These are phyloP conservation scores for Echinometra lucunter DNA, from an alignment of 53 echinoderm and acorn worm genomes.

Conservation along the genomic window DNA sequence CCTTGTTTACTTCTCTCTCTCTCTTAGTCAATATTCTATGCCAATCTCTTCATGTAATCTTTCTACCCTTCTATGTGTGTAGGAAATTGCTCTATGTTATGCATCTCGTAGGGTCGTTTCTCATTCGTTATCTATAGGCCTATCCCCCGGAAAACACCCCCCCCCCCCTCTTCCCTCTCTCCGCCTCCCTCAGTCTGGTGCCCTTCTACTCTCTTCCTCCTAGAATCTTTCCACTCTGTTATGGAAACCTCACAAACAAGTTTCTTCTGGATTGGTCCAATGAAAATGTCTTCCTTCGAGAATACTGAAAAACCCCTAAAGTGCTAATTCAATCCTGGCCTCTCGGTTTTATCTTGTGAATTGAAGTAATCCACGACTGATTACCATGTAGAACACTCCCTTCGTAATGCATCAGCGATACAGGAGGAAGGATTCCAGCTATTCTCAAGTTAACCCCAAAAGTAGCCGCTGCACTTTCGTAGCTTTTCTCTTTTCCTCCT, in stretches of 20 bases:
- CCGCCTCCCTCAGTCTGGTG: background rate
- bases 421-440: background rate
- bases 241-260: slow-evolving; percentile 6
- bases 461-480: slow-evolving; percentile 26
- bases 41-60: background rate
- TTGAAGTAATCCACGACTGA: background rate
- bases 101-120: too few species aligned
- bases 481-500: background rate
- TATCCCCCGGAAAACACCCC: too few species aligned
- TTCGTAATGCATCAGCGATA: background rate
- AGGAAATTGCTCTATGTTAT: too few species aligned
- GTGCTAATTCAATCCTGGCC: slow-evolving; percentile 11
- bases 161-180: background rate
- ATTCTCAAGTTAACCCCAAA: slow-evolving; percentile 32
- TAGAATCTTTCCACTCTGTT: background rate
- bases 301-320: background rate
- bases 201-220: background rate
- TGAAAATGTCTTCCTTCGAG: background rate
- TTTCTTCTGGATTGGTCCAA: background rate
- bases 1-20: background rate
- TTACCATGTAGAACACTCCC: background rate
- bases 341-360: background rate
- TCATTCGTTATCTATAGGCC: too few species aligned
- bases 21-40: background rate
- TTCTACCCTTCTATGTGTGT: too few species aligned